phyloP scores from a whole-genome alignment of 2,888 invertebrate species.

The Sisyra nigra region DNA sequence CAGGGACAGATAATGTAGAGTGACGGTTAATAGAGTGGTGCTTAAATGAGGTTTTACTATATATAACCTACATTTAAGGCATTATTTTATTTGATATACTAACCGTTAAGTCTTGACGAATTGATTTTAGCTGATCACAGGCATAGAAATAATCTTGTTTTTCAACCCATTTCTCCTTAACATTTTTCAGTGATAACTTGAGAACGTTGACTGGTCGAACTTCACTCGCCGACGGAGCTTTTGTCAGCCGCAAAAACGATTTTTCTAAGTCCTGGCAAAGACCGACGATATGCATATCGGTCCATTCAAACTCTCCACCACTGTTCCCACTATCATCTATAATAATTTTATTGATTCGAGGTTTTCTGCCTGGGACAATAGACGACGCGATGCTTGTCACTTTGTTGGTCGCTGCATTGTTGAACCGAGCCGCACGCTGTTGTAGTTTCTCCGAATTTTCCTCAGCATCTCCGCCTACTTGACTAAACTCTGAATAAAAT shows the following conservation, averaged over 20 bases:
- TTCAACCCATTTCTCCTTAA: conserved; percentile 79
- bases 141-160: conserved; percentile 92
- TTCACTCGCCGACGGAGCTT: conserved; percentile 84
- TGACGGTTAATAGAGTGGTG: too few species aligned
- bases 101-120: conserved; percentile 96
- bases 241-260: conserved; percentile 85
- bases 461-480: conserved; percentile 31
- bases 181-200: conserved; percentile 68
- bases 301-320: conserved; percentile 38
- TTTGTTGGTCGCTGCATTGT: conserved; percentile 22
- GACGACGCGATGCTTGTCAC: conserved; percentile 5
- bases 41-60: too few species aligned
- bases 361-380: conserved; percentile 1
- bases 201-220: conserved; percentile 84
- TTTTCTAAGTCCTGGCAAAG: conserved; percentile 92
- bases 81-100: too few species aligned
- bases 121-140: conserved; percentile 97
- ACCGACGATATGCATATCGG: conserved; percentile 82
- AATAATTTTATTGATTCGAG: background rate
- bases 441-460: conserved; percentile 65
- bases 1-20: too few species aligned
- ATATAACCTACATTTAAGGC: too few species aligned
- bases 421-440: conserved; percentile 83
- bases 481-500: conserved; percentile 28
- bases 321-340: background rate